Percentiles rank a stretch among this genome's conserved stretches.
Conservation (phyloP, 2,888 invertebrate genomes). For the Liposcelis brunnea region DNA sequence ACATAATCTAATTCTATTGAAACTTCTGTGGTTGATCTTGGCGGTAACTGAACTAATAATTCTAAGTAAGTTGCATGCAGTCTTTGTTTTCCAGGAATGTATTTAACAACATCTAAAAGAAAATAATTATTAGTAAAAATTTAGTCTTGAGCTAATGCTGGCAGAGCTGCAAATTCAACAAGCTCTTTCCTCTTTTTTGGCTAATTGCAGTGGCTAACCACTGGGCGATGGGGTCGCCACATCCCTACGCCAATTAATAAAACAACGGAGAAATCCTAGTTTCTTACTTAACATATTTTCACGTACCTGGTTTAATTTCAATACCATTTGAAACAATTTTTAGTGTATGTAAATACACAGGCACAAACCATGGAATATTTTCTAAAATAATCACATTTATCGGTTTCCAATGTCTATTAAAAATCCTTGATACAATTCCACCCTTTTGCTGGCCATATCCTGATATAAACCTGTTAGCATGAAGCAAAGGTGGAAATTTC, state of each 20-base stretch:
- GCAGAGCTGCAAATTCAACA: no score
- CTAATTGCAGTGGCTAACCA: no score
- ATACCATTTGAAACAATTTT: conserved; percentile 38
- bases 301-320: conserved; percentile 33
- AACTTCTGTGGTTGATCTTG: conserved; percentile 61
- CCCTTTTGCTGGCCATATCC: conserved; percentile 87
- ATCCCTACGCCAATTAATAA: no score
- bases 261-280: conserved; percentile 5
- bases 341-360: conserved; percentile 78
- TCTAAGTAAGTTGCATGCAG: conserved; percentile 77
- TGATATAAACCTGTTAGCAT: conserved; percentile 20
- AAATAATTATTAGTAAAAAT: background rate
- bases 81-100: conserved; percentile 66
- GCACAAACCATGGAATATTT: conserved; percentile 80
- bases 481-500: conserved; percentile 12
- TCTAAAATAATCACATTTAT: conserved; percentile 71
- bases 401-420: conserved; percentile 58
- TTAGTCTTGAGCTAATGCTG: no score
- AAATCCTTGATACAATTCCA: conserved; percentile 68
- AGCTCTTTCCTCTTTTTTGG: no score
- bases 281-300: no score
- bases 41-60: conserved; percentile 58
- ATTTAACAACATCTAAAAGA: conserved; percentile 27
- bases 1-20: conserved; percentile 84
- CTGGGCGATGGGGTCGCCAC: no score